A percentile compares a stretch with the other conserved stretches of the same genome.
Evolutionary conservation across 2,797 vertebrate genomes (phyloP).

Genomic region (Sphenodon punctatus): DNA sequence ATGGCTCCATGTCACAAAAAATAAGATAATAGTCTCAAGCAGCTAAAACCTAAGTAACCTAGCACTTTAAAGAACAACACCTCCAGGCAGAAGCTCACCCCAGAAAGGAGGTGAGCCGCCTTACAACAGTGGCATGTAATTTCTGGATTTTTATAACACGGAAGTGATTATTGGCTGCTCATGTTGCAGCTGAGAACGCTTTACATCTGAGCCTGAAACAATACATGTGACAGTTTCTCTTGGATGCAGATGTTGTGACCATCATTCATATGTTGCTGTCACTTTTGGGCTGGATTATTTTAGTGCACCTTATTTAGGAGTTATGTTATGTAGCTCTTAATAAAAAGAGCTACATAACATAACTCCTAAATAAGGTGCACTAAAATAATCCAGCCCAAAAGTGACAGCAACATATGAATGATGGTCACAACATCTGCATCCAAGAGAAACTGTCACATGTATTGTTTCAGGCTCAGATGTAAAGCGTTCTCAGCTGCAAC

Average conservation of each 20-base stretch:
- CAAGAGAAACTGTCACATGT: neutral
- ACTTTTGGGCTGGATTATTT: neutral
- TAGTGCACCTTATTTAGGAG: neutral
- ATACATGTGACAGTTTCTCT: neutral
- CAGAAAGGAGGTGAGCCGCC: too few species aligned
- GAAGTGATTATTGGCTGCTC: neutral
- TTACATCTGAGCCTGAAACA: conserved; percentile 5
- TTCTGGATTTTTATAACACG: neutral
- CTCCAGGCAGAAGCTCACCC: too few species aligned
- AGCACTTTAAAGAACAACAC: neutral
- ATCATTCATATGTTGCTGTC: neutral
- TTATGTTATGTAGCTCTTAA: neutral
- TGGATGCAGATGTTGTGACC: neutral
- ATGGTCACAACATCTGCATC: neutral
- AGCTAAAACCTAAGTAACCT: too few species aligned
- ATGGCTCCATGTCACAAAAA: neutral
- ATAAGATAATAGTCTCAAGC: neutral
- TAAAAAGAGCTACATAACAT: neutral
- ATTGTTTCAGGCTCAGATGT: conserved; percentile 4
- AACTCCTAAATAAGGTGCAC: neutral
- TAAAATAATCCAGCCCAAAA: neutral
- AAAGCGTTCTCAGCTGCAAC: neutral
- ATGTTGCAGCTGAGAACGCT: neutral
- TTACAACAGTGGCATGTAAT: neutral
- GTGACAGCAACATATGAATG: neutral